Conservation (phyloP, 2,888 invertebrate species). For the Terebella lapidaria region DNA sequence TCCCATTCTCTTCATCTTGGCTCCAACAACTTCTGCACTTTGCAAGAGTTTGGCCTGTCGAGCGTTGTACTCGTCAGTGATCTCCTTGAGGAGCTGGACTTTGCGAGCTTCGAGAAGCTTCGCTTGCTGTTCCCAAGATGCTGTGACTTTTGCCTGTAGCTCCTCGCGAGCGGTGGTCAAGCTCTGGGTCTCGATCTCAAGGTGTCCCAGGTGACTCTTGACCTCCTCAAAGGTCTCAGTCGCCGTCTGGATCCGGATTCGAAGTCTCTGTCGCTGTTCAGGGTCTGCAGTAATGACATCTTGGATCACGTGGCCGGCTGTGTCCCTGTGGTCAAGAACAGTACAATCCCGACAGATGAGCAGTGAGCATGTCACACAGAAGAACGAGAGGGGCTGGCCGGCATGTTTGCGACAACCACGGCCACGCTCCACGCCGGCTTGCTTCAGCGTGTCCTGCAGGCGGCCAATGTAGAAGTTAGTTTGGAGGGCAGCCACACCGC, state of each 20-base stretch:
- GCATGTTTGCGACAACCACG: slow-evolving; percentile 22
- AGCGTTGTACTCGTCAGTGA: slow-evolving; percentile 12
- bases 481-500: slow-evolving; percentile 19
- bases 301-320: slow-evolving; percentile 19
- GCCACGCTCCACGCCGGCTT: slow-evolving; percentile 11
- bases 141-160: slow-evolving; percentile 14
- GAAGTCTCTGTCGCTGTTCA: slow-evolving; percentile 15
- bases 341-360: slow-evolving; percentile 25
- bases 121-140: slow-evolving; percentile 14
- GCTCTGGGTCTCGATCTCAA: slow-evolving; percentile 14
- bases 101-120: slow-evolving; percentile 13
- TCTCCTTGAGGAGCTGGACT: slow-evolving; percentile 9
- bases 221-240: slow-evolving; percentile 1
- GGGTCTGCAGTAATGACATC: slow-evolving; percentile 18
- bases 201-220: slow-evolving; percentile 7
- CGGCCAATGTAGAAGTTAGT: slow-evolving; percentile 28
- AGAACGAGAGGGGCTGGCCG: slow-evolving; percentile 24
- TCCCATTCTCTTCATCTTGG: neutral
- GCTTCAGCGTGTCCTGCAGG: slow-evolving; percentile 22
- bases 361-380: slow-evolving; percentile 20
- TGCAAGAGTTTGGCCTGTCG: neutral
- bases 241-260: slow-evolving; percentile 9
- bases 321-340: slow-evolving; percentile 23
- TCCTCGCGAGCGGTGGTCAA: slow-evolving; percentile 11
- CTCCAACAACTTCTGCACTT: neutral